Percentiles rank a stretch among this genome's conserved stretches.
These are phyloP conservation scores for Mactromeris polynyma DNA, from an alignment of 2,888 invertebrate genomes.

Conservation along the genomic window DNA sequence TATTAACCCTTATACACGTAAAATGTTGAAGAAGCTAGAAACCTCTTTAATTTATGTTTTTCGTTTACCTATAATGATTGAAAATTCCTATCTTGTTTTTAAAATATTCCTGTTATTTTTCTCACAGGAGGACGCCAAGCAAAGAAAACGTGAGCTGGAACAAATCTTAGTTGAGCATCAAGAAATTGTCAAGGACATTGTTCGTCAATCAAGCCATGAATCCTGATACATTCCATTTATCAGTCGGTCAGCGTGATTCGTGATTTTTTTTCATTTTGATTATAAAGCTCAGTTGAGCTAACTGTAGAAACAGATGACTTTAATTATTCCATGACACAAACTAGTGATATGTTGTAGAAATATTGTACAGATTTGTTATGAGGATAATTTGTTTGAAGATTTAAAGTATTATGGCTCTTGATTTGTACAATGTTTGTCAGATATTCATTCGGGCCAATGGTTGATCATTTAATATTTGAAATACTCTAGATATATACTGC, in stretches of 20 bases:
- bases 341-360: neutral
- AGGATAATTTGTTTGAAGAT: neutral
- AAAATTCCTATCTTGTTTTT: neutral
- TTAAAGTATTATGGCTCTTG: neutral
- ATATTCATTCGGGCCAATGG: neutral
- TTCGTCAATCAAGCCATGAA: constrained; percentile 75
- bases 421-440: neutral
- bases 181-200: constrained; percentile 79
- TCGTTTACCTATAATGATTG: neutral
- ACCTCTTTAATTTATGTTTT: neutral
- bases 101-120: neutral
- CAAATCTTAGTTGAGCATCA: constrained; percentile 81
- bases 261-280: neutral
- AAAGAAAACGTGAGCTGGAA: constrained; percentile 80
- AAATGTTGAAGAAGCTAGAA: neutral
- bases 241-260: neutral
- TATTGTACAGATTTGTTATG: neutral
- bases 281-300: neutral
- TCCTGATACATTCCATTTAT: constrained; percentile 57
- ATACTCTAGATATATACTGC: too few relatives aligned
- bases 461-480: neutral
- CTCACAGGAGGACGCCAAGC: constrained; percentile 80
- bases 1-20: neutral
- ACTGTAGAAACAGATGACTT: neutral
- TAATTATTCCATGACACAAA: constrained; percentile 1